A percentile compares a stretch with the other conserved stretches of the same genome.
phyloP scores from a whole-genome alignment of 2,797 vertebrate species.

The Chaunax sp. region DNA sequence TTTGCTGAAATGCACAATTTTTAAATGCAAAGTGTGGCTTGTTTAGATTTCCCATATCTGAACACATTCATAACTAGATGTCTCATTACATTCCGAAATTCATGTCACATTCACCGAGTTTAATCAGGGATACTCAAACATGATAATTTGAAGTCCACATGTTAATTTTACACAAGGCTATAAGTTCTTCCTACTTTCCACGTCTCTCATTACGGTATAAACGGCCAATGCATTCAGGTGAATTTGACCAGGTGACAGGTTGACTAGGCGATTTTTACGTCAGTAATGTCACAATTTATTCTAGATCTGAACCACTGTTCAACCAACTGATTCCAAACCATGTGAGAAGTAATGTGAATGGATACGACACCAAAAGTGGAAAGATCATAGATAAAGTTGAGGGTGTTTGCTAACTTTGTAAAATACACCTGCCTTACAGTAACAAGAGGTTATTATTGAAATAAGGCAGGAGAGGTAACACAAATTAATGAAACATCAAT shows the following conservation, averaged over 20 bases:
- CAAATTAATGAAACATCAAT: no score
- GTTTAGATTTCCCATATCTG: not conserved
- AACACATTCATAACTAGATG: not conserved
- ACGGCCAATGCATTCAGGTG: not conserved
- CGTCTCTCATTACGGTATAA: not conserved
- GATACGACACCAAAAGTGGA: not conserved
- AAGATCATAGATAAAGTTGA: not conserved
- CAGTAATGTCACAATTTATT: not conserved
- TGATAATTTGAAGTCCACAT: not conserved
- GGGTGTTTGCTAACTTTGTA: not conserved
- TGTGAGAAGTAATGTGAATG: not conserved
- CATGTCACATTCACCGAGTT: not conserved
- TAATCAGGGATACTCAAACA: not conserved
- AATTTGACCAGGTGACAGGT: not conserved
- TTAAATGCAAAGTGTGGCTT: not conserved
- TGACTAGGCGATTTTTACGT: not conserved
- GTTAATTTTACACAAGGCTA: not conserved
- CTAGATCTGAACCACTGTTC: not conserved
- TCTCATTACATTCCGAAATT: not conserved
- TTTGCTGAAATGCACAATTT: slow-evolving; percentile 85
- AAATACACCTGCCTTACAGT: not conserved
- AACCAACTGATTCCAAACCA: not conserved
- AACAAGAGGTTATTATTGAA: no score
- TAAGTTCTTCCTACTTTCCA: not conserved
- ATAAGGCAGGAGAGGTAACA: no score